phyloP scores from a whole-genome alignment of 2,797 vertebrate genomes.

The Crocidura indochinensis region DNA sequence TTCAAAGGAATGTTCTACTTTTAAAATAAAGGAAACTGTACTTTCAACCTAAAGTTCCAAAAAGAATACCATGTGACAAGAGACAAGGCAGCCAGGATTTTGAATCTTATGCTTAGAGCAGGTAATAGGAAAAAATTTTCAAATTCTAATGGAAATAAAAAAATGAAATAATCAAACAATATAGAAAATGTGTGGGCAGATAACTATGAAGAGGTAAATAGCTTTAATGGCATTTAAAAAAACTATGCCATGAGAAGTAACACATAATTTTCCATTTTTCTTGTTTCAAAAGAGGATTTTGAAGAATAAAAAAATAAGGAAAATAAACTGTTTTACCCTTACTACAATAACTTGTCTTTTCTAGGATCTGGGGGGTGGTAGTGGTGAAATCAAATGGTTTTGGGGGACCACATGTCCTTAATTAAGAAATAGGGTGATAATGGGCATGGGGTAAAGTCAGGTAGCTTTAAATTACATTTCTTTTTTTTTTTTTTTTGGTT shows the following conservation, averaged over 20 bases:
- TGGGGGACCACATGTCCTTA: not conserved
- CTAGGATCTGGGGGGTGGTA: not conserved
- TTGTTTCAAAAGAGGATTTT: not conserved
- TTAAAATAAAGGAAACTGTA: not conserved
- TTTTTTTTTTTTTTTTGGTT: too few relatives aligned
- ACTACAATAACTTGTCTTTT: not conserved
- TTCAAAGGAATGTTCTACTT: not conserved
- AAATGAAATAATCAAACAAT: slow-evolving; percentile 25
- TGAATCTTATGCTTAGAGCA: slow-evolving; percentile 1
- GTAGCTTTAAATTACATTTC: too few relatives aligned
- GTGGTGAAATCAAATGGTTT: not conserved
- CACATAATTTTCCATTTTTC: not conserved
- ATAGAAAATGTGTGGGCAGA: not conserved
- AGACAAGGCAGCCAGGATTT: not conserved
- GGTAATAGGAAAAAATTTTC: slow-evolving; percentile 17
- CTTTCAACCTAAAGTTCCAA: not conserved
- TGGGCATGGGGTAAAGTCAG: not conserved
- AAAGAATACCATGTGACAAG: not conserved
- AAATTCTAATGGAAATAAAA: slow-evolving; percentile 58
- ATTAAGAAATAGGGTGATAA: not conserved
- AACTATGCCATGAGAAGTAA: not conserved
- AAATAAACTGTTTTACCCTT: not conserved
- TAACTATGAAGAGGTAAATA: not conserved
- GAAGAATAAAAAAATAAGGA: slow-evolving; percentile 2
- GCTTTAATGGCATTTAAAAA: not conserved